A percentile compares a stretch with the other conserved stretches of the same genome.
These are phyloP conservation scores for Erebia ligea DNA, from an alignment of 2,888 invertebrate species.

Conservation along the genomic window DNA sequence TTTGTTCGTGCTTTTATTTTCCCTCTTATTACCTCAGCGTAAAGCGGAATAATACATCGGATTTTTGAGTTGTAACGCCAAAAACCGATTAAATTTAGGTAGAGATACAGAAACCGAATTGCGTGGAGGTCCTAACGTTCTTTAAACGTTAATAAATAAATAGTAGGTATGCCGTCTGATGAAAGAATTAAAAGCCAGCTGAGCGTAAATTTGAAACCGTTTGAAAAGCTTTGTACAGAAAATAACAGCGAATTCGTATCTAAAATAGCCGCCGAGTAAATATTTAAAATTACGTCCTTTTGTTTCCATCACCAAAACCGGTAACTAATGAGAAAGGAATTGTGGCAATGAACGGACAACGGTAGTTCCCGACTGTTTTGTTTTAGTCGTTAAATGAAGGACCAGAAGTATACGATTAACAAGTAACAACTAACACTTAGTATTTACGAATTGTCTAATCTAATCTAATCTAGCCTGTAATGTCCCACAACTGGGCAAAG, in stretches of 20 bases:
- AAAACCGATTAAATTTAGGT: neutral
- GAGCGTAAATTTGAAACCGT: slow-evolving; percentile 13
- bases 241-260: slow-evolving; percentile 16
- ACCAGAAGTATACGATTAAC: too few species aligned
- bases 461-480: too few species aligned
- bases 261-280: slow-evolving; percentile 11
- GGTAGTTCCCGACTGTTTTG: too few species aligned
- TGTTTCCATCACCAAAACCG: slow-evolving; percentile 2
- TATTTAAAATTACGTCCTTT: slow-evolving; percentile 13
- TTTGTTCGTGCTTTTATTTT: too few species aligned
- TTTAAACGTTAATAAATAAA: slow-evolving; percentile 16
- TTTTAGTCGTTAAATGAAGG: too few species aligned
- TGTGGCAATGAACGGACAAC: neutral
- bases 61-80: neutral
- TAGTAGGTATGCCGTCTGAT: slow-evolving; percentile 4
- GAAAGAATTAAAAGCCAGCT: slow-evolving; percentile 20
- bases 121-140: neutral
- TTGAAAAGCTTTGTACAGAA: slow-evolving; percentile 21
- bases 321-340: slow-evolving; percentile 3
- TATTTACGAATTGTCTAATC: too few species aligned
- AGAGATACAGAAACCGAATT: slow-evolving; percentile 1
- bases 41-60: too few species aligned
- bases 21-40: too few species aligned
- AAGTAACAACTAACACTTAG: too few species aligned
- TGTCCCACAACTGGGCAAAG: too few species aligned